Conservation (phyloP, 2,888 invertebrate species). For the Platycheirus rosarum region DNA sequence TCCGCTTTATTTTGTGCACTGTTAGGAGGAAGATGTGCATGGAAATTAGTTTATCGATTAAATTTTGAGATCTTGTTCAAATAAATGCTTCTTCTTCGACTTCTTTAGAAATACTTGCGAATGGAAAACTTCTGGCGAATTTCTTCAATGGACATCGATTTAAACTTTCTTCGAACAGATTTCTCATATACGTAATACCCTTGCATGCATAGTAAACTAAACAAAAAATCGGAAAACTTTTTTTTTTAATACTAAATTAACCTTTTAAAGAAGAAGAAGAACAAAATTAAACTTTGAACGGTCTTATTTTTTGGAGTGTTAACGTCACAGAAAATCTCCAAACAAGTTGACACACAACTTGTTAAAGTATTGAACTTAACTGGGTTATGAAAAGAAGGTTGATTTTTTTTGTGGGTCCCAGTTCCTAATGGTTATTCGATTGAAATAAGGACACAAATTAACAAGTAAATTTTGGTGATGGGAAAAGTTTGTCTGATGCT, state of each 20-base stretch:
- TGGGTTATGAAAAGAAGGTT: background rate
- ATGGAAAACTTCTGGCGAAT: background rate
- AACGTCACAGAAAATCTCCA: background rate
- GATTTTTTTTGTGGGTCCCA: too few species aligned
- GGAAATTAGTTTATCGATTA: background rate
- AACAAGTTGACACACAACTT: background rate
- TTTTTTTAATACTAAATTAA: constrained; percentile 10
- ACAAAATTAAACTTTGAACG: constrained; percentile 6
- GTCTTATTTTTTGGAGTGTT: background rate
- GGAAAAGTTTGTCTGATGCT: too few species aligned
- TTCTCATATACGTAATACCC: background rate
- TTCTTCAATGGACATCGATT: constrained; percentile 4
- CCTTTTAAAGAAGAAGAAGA: background rate
- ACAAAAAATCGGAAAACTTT: background rate
- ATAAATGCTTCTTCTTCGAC: background rate
- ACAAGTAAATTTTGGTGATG: too few species aligned
- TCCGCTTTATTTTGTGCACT: too few species aligned
- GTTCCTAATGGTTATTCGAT: too few species aligned
- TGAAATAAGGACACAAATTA: too few species aligned
- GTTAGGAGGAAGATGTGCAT: background rate
- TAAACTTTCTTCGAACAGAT: constrained; percentile 2
- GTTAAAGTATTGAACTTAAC: background rate
- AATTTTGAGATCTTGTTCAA: constrained; percentile 6
- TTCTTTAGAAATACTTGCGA: background rate
- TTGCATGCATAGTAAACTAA: constrained; percentile 1